phyloP scores from a whole-genome alignment of 2,113 vertebrate species.

The Callocephalon fimbriatum region DNA sequence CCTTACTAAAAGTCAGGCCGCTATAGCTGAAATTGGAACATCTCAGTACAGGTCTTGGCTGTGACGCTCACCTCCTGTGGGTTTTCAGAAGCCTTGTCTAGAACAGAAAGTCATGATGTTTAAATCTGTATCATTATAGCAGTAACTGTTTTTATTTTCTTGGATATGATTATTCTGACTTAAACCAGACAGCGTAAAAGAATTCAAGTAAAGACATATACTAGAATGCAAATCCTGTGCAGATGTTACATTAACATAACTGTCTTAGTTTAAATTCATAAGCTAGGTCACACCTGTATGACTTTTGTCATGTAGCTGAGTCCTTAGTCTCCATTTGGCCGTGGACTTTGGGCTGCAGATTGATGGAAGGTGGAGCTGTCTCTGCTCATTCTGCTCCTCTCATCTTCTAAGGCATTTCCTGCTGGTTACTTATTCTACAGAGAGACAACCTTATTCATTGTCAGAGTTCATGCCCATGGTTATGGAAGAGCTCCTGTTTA shows the following conservation, averaged over 20 bases:
- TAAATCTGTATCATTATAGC: neutral
- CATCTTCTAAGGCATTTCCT: neutral
- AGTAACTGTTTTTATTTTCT: neutral
- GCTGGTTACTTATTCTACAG: neutral
- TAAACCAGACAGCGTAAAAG: neutral
- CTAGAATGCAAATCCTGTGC: neutral
- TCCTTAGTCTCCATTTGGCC: neutral
- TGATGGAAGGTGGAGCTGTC: neutral
- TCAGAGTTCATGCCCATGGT: neutral
- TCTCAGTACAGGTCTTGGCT: neutral
- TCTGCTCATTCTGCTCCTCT: neutral
- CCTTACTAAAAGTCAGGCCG: neutral
- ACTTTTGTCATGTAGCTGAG: neutral
- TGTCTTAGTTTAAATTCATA: neutral
- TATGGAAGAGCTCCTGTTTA: neutral
- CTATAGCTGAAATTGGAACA: neutral
- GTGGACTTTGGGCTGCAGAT: neutral
- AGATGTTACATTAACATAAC: neutral
- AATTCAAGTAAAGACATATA: neutral
- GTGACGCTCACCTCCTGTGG: accelerated
- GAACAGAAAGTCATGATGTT: neutral
- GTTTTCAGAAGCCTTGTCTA: neutral
- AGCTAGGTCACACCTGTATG: neutral
- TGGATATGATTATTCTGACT: neutral
- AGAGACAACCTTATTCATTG: neutral